These are phyloP conservation scores for Synergus itoensis DNA, from an alignment of 2,888 invertebrate species.

Conservation along the genomic window DNA sequence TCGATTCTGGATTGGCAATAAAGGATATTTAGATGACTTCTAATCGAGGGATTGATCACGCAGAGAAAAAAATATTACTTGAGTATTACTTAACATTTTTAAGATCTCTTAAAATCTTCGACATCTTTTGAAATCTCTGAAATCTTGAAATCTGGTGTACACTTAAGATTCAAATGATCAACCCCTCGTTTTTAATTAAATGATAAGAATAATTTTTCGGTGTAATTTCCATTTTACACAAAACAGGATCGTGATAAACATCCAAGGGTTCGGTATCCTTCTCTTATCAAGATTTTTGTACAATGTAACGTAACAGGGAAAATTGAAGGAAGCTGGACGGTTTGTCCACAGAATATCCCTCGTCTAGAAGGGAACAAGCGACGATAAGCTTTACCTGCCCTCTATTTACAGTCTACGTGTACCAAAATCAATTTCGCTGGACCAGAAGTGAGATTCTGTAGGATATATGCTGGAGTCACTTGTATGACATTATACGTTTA, in stretches of 20 bases:
- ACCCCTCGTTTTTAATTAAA: neutral
- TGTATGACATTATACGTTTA: constrained; percentile 16
- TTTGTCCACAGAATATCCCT: constrained; percentile 14
- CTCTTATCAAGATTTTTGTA: constrained; percentile 26
- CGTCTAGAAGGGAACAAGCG: neutral
- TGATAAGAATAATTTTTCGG: neutral
- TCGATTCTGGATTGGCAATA: too few relatives aligned
- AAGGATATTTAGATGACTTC: too few relatives aligned
- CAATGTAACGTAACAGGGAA: neutral
- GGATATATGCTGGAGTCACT: neutral
- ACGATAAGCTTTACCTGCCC: constrained; percentile 31
- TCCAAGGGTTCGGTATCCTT: neutral
- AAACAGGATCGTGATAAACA: neutral
- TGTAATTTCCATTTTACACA: neutral
- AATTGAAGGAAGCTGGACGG: constrained; percentile 14
- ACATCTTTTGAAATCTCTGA: too few relatives aligned
- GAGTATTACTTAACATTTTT: too few relatives aligned
- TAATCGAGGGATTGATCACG: too few relatives aligned
- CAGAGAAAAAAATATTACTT: too few relatives aligned
- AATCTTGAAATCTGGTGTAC: too few relatives aligned
- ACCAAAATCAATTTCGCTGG: constrained; percentile 23
- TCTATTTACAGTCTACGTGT: constrained; percentile 7
- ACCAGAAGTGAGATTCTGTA: constrained; percentile 7
- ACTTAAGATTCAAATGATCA: too few relatives aligned
- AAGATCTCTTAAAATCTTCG: too few relatives aligned